Percentiles rank a stretch among this genome's conserved stretches.
phyloP scores from a whole-genome alignment of 2,888 invertebrate species.

The Xanthia togata region DNA sequence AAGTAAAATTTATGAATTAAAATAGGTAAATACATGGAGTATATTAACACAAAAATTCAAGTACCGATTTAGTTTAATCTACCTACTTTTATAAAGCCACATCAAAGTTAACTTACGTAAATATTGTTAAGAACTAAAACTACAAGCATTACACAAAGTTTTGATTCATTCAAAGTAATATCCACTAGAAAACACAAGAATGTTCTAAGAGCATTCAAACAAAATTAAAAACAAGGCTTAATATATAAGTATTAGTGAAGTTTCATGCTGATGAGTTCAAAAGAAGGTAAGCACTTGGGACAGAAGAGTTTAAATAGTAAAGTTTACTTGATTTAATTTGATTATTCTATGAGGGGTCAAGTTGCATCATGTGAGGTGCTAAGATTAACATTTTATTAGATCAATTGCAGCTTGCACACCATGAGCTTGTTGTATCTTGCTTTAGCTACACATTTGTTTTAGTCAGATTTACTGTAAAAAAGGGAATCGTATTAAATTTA shows the following conservation, averaged over 20 bases:
- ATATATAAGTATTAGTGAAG: neutral
- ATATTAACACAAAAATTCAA: neutral
- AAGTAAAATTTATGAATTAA: neutral
- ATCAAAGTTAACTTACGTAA: conserved; percentile 1
- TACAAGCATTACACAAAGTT: conserved; percentile 26
- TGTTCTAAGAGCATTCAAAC: conserved; percentile 15
- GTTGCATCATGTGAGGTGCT: neutral
- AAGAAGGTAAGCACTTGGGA: neutral
- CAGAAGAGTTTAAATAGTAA: neutral
- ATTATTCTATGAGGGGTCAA: neutral
- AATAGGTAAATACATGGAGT: neutral
- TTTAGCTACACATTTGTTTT: neutral
- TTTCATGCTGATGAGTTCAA: conserved; percentile 18
- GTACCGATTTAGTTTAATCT: neutral
- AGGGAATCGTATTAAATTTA: neutral
- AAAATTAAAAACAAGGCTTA: conserved; percentile 19
- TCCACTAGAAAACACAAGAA: conserved; percentile 19
- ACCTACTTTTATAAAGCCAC: conserved; percentile 4
- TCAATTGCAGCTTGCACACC: too few relatives aligned
- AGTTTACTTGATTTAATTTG: neutral
- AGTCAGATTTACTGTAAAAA: neutral
- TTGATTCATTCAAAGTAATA: conserved; percentile 11
- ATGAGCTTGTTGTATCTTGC: neutral
- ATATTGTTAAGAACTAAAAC: conserved; percentile 17
- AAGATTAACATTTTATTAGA: neutral